Conservation (phyloP, 2,888 invertebrate genomes). For the Piscicola geometra region DNA sequence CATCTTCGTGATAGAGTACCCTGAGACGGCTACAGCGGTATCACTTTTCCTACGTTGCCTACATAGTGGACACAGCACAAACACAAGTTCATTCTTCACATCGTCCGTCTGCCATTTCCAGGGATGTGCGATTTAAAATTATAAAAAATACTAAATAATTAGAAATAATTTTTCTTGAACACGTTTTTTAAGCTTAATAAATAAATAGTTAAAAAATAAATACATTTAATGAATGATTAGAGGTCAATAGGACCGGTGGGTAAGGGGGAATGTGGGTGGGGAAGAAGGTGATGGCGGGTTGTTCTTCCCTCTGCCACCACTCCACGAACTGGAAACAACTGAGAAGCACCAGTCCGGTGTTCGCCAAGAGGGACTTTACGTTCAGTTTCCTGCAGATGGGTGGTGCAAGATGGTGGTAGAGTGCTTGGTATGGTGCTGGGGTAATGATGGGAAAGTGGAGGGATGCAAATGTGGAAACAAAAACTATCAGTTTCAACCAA, state of each 20-base stretch:
- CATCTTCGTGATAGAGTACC: neutral
- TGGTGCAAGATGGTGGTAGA: too few relatives aligned
- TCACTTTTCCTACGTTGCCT: neutral
- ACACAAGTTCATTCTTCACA: neutral
- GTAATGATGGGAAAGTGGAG: too few relatives aligned
- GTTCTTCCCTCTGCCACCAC: slow-evolving; percentile 7
- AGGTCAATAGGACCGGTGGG: neutral
- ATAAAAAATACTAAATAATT: too few relatives aligned
- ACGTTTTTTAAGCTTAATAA: too few relatives aligned
- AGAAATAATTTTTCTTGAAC: too few relatives aligned
- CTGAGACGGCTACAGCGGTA: neutral
- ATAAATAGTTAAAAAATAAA: too few relatives aligned
- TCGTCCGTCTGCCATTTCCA: neutral
- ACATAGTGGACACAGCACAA: neutral
- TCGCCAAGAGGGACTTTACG: neutral
- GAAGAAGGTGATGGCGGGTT: neutral
- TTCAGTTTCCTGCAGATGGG: neutral
- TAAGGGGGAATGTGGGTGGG: slow-evolving; percentile 1
- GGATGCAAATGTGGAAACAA: neutral
- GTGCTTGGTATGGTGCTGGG: too few relatives aligned
- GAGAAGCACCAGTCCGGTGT: neutral
- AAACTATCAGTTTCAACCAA: neutral
- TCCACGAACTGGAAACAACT: slow-evolving; percentile 10
- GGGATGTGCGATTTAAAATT: too few relatives aligned
- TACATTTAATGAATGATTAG: too few relatives aligned